Percentiles rank a stretch among this genome's conserved stretches.
phyloP scores from a whole-genome alignment of 2,797 vertebrate species.

The Anguilla obscura region DNA sequence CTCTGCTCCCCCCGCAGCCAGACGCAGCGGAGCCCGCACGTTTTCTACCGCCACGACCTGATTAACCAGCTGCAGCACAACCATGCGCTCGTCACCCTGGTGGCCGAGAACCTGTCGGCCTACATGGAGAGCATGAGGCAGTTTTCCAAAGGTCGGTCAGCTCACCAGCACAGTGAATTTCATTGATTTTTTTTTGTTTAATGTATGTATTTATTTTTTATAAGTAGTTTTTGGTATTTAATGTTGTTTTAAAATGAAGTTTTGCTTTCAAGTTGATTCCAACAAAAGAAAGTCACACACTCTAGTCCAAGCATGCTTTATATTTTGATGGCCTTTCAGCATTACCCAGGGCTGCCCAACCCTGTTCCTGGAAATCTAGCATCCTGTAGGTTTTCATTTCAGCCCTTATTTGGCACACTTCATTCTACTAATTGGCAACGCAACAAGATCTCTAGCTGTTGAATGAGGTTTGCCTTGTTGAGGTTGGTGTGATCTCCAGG shows the following conservation, averaged over 20 bases:
- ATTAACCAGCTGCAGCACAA: conserved; percentile 99
- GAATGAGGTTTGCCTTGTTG: no score
- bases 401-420: no score
- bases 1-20: conserved; percentile 76
- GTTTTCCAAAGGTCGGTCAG: conserved; percentile 88
- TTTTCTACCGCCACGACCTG: conserved; percentile 98
- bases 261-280: no score
- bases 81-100: conserved; percentile 95
- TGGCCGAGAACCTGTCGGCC: conserved; percentile 97
- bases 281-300: neutral
- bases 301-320: neutral
- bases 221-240: neutral
- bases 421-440: no score
- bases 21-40: conserved; percentile 96
- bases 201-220: neutral
- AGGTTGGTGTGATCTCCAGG: no score
- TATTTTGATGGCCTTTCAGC: neutral
- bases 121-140: conserved; percentile 99
- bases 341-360: neutral
- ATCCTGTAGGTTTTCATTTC: no score
- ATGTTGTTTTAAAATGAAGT: neutral
- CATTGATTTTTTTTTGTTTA: neutral
- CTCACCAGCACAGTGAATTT: neutral
- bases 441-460: no score
- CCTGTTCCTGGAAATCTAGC: no score